These are phyloP conservation scores for Aeoliscus strigatus DNA, from an alignment of 2,797 vertebrate genomes.

Conservation along the genomic window DNA sequence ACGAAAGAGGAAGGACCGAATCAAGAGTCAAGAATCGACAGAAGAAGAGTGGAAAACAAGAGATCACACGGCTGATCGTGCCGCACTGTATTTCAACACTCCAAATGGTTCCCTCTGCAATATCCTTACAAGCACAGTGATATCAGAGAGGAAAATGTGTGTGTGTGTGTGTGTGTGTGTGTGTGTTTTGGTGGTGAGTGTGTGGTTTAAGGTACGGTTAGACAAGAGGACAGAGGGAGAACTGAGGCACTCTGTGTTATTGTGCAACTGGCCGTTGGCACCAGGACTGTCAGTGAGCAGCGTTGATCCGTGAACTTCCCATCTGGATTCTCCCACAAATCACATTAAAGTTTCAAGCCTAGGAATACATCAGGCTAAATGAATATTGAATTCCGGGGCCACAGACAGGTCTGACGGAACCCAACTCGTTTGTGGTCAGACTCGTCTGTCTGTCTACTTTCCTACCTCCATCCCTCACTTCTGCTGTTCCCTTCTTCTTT, in stretches of 20 bases:
- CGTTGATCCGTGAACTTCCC: conserved; percentile 80
- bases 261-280: conserved; percentile 75
- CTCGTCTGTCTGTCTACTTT: conserved; percentile 59
- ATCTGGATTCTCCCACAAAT: conserved; percentile 83
- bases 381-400: conserved; percentile 75
- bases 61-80: conserved; percentile 40
- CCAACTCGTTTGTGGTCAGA: conserved; percentile 71
- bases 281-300: conserved; percentile 73
- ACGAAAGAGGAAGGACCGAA: conserved; percentile 19
- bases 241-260: conserved; percentile 64
- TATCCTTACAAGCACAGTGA: conserved; percentile 24
- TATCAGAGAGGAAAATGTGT: conserved; percentile 24
- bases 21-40: conserved; percentile 20
- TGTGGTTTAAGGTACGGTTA: conserved; percentile 33
- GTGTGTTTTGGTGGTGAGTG: conserved; percentile 21
- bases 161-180: too few relatives aligned
- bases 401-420: conserved; percentile 58
- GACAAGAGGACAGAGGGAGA: conserved; percentile 28
- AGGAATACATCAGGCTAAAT: conserved; percentile 83
- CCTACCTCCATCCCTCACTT: conserved; percentile 31
- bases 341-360: conserved; percentile 81
- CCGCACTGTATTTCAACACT: conserved; percentile 41
- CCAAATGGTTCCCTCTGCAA: conserved; percentile 33
- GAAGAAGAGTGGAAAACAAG: conserved; percentile 33
- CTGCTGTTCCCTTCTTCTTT: conserved; percentile 39